These are phyloP conservation scores for Penaeus monodon DNA, from an alignment of 2,888 invertebrate genomes.

Conservation along the genomic window DNA sequence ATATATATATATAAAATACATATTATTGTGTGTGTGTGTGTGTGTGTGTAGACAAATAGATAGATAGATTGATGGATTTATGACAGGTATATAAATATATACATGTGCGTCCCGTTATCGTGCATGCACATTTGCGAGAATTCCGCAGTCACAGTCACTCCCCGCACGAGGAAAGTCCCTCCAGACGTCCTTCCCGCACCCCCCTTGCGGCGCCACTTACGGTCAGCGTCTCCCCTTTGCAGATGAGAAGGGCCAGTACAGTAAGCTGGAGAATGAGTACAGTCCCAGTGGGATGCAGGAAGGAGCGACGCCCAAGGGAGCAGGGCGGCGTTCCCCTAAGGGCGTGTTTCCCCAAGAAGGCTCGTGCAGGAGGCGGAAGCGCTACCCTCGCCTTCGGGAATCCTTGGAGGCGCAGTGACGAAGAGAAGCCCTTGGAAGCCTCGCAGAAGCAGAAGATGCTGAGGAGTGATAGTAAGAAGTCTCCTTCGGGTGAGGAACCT, in stretches of 20 bases:
- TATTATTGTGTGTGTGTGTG: too few relatives aligned
- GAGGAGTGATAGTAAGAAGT: neutral
- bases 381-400: neutral
- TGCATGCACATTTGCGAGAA: too few relatives aligned
- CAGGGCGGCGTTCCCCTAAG: neutral
- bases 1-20: too few relatives aligned
- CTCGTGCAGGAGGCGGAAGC: neutral
- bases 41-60: too few relatives aligned
- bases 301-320: neutral
- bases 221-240: neutral
- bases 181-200: rapidly evolving
- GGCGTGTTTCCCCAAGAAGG: neutral
- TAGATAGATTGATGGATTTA: too few relatives aligned
- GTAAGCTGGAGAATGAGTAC: slow-evolving; percentile 16
- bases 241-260: slow-evolving; percentile 22
- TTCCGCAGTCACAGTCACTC: too few relatives aligned
- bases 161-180: too few relatives aligned
- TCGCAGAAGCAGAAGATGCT: too few relatives aligned
- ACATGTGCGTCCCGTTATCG: too few relatives aligned
- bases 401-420: neutral
- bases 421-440: neutral
- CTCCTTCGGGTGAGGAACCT: slow-evolving; percentile 25
- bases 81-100: too few relatives aligned
- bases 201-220: too few relatives aligned
- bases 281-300: slow-evolving; percentile 21